Base-by-base conservation (phyloP, 2,888 invertebrate genomes). In the Cotesia congregata region DNA sequence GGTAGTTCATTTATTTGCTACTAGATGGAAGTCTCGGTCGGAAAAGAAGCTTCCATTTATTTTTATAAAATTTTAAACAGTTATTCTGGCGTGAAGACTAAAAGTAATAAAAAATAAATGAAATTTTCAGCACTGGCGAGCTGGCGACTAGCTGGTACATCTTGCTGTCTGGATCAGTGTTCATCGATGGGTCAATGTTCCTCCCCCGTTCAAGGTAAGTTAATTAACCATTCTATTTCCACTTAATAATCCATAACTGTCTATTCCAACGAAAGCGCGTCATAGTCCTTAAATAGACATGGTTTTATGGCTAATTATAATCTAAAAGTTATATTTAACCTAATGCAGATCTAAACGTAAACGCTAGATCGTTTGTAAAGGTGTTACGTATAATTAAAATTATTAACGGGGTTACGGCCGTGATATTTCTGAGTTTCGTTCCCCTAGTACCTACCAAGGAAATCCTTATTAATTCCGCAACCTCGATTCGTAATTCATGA, bases 131-230 rank as follows among this genome's bases (percentile, higher is more conserved):
- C 86, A 94, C 95, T 80, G 95, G 95, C 39, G 95, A 96, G 90
- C 88, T 94, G 83, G 94, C 94, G 81, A 93, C 94, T 82, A 94
- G 95, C 88, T 96, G 95, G 95, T 96, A 95, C 90, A 94, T 96
- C 85, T 91, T 96, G 74, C 91, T 96, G 77, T 93, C 94, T 64
- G 96, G 96, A 73, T 95, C 95, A 17, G 95, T 96, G 74, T 95
- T 95, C 91, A 95, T 96, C 90, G 95, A 95, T 89, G 95, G 95
- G 68, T 94, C 95, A 83, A 95, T 96, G 94, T 95, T 94, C 88
- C 91, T 95, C 82, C 95, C 95, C n/a, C 91, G 93, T 83, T 94
- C 94, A 90, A 94, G 94, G 94, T 94, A 90, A 91, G 91, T 73
- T 67, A 73, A 12, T 50, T 50, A 50, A 12, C 2, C 50, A 50